These are phyloP conservation scores for Lophius piscatorius DNA, from an alignment of 2,113 vertebrate genomes.

Conservation along the genomic window DNA sequence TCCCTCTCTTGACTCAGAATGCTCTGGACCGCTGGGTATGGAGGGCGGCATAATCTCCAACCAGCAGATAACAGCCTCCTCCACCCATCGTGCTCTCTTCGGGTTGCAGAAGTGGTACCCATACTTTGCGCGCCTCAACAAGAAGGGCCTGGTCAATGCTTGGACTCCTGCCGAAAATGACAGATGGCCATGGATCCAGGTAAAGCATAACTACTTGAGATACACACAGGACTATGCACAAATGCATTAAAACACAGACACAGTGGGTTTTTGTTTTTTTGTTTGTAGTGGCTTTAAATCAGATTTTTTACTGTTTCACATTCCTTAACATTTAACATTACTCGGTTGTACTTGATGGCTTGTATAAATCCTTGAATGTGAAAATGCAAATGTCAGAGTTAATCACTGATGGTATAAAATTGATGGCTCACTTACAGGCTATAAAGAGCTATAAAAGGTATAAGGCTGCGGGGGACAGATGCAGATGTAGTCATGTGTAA, in stretches of 20 bases:
- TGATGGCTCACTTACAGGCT: conserved; percentile 29
- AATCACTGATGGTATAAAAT: conserved; percentile 36
- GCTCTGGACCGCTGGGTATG: conserved; percentile 95
- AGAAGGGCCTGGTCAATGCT: conserved; percentile 97
- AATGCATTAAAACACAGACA: conserved; percentile 13
- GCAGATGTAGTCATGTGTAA: conserved; percentile 37
- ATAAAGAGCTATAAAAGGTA: conserved; percentile 33
- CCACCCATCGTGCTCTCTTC: conserved; percentile 96
- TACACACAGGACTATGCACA: conserved; percentile 8
- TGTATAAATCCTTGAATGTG: conserved; percentile 1
- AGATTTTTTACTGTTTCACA: background rate
- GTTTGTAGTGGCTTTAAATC: conserved; percentile 3
- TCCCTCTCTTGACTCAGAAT: conserved; percentile 79
- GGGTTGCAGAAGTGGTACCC: conserved; percentile 99
- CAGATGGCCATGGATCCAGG: conserved; percentile 99
- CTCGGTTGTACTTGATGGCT: background rate
- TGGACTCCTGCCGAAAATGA: conserved; percentile 99
- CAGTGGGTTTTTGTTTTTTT: background rate
- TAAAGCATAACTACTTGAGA: conserved; percentile 76
- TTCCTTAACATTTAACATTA: accelerated
- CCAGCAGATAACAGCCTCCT: conserved; percentile 98
- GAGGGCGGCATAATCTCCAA: conserved; percentile 99
- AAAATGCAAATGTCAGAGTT: conserved; percentile 11
- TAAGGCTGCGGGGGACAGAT: conserved; percentile 42
- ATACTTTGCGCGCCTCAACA: conserved; percentile 97